Evolutionary conservation across 2,888 invertebrate species (phyloP), one percentile per base, ranked within the genome.

Genomic region (Metallyticus violacea): DNA sequence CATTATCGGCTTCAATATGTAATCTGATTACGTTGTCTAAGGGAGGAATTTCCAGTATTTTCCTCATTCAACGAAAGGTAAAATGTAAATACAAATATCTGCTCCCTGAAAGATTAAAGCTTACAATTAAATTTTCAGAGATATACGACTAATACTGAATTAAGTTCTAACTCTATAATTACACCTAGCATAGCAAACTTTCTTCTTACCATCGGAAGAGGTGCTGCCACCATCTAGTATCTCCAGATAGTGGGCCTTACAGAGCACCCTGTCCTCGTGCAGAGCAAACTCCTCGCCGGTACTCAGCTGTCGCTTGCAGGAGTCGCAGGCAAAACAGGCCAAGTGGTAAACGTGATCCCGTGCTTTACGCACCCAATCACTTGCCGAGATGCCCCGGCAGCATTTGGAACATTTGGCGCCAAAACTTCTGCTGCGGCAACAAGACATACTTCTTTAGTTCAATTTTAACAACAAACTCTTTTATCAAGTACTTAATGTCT

Each of bases 241-340:
- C 92, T 99, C 99, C 89, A 98, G 93, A 93, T 98, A 99, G 92
- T 99, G 99, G 79, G 98, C 97, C 93, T 99, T 99, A 94, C 99
- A 99, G 89, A 99, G 95, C 87, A 99, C 96, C 89, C 98, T 93
- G 91, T 97, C 97, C 90, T 99, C 98, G 91, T 98, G 97, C 88
- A 99, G 94, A 15, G 99, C 99, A 92, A 99, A 99, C 93, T 99
- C 99, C 92, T 99, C 99, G 6, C 99, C 99, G 0, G 98, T 98
- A 89, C 97, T 97, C 87, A 98, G 93, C 92, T 98, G 98, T 62
- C 98, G 94, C 90, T 97, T 97, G 92, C 98, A 98, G 87, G 97
- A 97, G 92, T 99, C 98, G 92, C 99, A 99, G 26, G 99, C 98
- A 93, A 99, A 99, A 93, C 99, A 99, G 82, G 99, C 99, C 91